These are phyloP conservation scores for Indicator indicator DNA, from an alignment of 2,113 vertebrate genomes.

Conservation along the genomic window DNA sequence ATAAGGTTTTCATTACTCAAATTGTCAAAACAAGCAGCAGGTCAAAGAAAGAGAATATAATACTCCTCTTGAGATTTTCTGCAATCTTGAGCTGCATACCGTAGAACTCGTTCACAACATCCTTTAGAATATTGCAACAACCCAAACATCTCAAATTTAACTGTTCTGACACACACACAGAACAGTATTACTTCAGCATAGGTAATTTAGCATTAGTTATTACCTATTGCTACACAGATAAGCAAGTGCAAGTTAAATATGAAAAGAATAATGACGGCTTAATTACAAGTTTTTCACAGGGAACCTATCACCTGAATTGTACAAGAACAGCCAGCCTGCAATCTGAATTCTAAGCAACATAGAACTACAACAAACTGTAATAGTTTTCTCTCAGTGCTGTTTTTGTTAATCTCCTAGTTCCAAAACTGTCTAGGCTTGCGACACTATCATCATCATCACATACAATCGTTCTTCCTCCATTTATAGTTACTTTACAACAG, in stretches of 20 bases:
- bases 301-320: slow-evolving; percentile 60
- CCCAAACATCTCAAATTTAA: neutral
- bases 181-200: neutral
- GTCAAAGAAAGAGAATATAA: neutral
- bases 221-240: slow-evolving; percentile 35
- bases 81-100: neutral
- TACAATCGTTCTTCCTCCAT: slow-evolving; percentile 53
- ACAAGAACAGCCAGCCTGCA: neutral
- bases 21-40: neutral
- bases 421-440: neutral
- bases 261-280: slow-evolving; percentile 56
- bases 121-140: neutral
- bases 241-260: slow-evolving; percentile 55
- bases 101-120: rapidly evolving
- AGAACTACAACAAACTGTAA: neutral
- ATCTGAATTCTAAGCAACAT: neutral
- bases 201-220: neutral
- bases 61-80: neutral
- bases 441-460: slow-evolving; percentile 16
- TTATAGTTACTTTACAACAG: slow-evolving; percentile 30
- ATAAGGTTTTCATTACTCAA: neutral
- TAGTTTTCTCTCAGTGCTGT: neutral
- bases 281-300: slow-evolving; percentile 34
- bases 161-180: neutral
- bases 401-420: neutral